Evolutionary conservation across 2,888 invertebrate species (phyloP), one percentile per base, ranked within the genome.

Genomic region (Lumbricus terrestris): DNA sequence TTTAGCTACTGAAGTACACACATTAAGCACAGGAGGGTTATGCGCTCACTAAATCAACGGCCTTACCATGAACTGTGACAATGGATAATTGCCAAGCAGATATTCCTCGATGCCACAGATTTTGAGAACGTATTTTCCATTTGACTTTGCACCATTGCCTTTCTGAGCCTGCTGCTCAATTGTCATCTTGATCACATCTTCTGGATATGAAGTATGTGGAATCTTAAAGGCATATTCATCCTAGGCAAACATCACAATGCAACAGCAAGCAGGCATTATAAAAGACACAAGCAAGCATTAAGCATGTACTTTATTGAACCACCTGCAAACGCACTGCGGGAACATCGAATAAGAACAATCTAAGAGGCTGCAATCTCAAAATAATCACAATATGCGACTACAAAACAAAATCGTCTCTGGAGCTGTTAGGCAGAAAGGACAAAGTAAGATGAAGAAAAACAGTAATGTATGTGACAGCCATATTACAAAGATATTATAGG

Each of bases 31-130:
- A 69, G 69, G n/a, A 69, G 69, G 69, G 69, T n/a, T 69, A 69
- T n/a, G n/a, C 13, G n/a, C 29, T 69, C 29, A 69, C 69, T 69
- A n/a, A 29, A n/a, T 69, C 69, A 69, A 69, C n/a, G 4, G 33
- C 37, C 89, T 37, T 90, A 95, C 95, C 93, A 94, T 96, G 95
- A 97, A 98, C 95, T 97, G 97, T 92, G 97, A 97, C 35, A 99
- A 96, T 0, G 97, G 97, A 95, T 96, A 96, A 92, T 97, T 97
- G 0, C 97, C 98, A 93, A 97, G 96, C 92, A 98, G 95, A 95
- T 97, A 98, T 94, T 98, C 98, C 94, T 98, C 97, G 90, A 97
- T 96, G 0, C 98, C 98, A 88, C 97, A 97, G 69, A 98, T 97
- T 95, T 98, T 98, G 89, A 98, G 96, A 69, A 97, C 97, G 94